Percentiles rank a stretch among this genome's conserved stretches.
phyloP scores from a whole-genome alignment of 1,140 invertebrate species.

The Gryon sp. region DNA sequence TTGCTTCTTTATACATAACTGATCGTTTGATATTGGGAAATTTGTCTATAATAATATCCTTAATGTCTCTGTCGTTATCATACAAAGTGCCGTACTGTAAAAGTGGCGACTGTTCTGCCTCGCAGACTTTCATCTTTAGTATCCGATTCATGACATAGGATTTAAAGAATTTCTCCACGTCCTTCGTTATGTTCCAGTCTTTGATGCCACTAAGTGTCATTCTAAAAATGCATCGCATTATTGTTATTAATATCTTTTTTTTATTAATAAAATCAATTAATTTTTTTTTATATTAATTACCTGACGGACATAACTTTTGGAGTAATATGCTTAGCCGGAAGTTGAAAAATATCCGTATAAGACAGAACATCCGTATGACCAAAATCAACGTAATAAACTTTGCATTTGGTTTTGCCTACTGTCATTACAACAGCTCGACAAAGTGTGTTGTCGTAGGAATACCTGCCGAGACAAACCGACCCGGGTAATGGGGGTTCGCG shows the following conservation, averaged over 20 bases:
- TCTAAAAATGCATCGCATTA: constrained; percentile 66
- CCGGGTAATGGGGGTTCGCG: constrained; percentile 84
- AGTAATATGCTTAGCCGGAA: constrained; percentile 85
- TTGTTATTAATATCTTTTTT: background rate
- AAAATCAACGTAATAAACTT: constrained; percentile 89
- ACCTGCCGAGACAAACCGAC: constrained; percentile 84
- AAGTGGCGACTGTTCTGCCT: constrained; percentile 83
- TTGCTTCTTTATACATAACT: constrained; percentile 79
- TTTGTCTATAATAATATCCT: constrained; percentile 79
- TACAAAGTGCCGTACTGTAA: constrained; percentile 86
- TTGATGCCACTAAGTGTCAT: constrained; percentile 85
- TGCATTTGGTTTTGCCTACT: constrained; percentile 80
- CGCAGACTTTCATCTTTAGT: constrained; percentile 83
- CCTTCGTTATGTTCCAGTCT: constrained; percentile 82
- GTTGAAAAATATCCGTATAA: constrained; percentile 85
- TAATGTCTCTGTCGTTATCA: constrained; percentile 80
- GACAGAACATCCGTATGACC: constrained; percentile 86
- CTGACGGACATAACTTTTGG: constrained; percentile 77
- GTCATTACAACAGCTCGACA: constrained; percentile 87
- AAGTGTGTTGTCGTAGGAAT: constrained; percentile 82
- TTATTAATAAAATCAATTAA: constrained; percentile 82
- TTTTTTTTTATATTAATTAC: constrained; percentile 20
- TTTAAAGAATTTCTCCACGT: constrained; percentile 86
- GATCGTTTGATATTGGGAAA: constrained; percentile 67
- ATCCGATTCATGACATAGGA: constrained; percentile 82